Percentiles rank a stretch among this genome's conserved stretches.
phyloP scores from a whole-genome alignment of 2,113 vertebrate genomes.

The Onychorhynchus coronatus region DNA sequence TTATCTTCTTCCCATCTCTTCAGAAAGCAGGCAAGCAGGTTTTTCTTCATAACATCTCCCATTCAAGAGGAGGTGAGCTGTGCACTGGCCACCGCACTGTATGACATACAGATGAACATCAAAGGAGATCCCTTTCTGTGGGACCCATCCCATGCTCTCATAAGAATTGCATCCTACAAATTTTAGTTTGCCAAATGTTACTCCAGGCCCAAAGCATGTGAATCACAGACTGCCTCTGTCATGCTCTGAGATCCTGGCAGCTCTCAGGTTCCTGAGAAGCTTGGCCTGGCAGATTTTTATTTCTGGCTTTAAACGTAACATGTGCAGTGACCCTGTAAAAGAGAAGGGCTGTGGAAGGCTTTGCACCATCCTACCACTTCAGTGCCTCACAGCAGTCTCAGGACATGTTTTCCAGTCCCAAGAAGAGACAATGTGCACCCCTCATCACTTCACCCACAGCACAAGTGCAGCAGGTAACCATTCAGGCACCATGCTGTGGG shows the following conservation, averaged over 20 bases:
- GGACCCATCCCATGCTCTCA: fast-evolving
- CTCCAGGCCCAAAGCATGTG: background rate
- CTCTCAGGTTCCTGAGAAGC: background rate
- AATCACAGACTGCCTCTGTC: background rate
- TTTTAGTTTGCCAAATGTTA: background rate
- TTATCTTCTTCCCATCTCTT: background rate
- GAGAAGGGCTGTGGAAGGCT: background rate
- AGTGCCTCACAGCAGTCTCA: background rate
- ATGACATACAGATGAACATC: background rate
- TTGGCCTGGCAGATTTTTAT: background rate
- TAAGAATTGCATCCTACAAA: background rate
- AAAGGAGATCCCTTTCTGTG: background rate
- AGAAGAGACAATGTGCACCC: background rate
- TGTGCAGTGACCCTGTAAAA: background rate
- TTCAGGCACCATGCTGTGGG: fast-evolving
- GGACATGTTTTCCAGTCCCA: background rate
- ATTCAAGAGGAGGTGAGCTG: background rate
- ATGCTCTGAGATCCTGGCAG: background rate
- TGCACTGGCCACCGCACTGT: fast-evolving
- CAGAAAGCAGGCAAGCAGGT: background rate
- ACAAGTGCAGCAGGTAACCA: background rate
- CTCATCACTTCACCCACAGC: background rate
- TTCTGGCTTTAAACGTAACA: background rate
- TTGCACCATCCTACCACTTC: background rate
- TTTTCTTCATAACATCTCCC: background rate